A percentile compares a stretch with the other conserved stretches of the same genome.
phyloP scores from a whole-genome alignment of 1,140 invertebrate species.

The Hypsibius dujardini region DNA sequence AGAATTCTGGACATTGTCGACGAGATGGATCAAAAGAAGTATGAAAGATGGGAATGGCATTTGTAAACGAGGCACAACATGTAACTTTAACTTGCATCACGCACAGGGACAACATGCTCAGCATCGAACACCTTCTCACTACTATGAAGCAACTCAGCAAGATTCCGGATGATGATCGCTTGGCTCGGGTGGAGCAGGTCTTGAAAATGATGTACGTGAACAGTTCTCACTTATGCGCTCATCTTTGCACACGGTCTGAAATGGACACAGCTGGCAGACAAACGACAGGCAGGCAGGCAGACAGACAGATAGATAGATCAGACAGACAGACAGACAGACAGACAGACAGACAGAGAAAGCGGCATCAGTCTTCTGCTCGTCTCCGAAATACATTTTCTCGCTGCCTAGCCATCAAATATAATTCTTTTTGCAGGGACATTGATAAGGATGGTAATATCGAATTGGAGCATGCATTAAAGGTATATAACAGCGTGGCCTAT shows the following conservation, averaged over 20 bases:
- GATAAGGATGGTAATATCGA: constrained; percentile 79
- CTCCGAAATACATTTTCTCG: too few relatives aligned
- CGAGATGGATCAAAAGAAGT: constrained; percentile 4
- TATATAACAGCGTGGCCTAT: constrained; percentile 32
- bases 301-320: too few relatives aligned
- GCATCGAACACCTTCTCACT: constrained; percentile 67
- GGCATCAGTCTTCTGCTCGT: too few relatives aligned
- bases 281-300: too few relatives aligned
- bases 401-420: too few relatives aligned
- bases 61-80: background rate
- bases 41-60: background rate
- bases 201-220: constrained; percentile 60
- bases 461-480: constrained; percentile 76
- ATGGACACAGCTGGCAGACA: too few relatives aligned
- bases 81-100: background rate
- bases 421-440: too few relatives aligned
- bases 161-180: constrained; percentile 58
- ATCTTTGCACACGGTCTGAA: too few relatives aligned
- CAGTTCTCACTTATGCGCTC: too few relatives aligned
- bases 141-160: constrained; percentile 64
- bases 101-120: constrained; percentile 50
- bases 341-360: too few relatives aligned
- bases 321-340: too few relatives aligned
- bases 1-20: constrained; percentile 20
- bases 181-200: constrained; percentile 63